Evolutionary conservation across 2,113 vertebrate species (phyloP).

Genomic region (Oophaga pumilio): DNA sequence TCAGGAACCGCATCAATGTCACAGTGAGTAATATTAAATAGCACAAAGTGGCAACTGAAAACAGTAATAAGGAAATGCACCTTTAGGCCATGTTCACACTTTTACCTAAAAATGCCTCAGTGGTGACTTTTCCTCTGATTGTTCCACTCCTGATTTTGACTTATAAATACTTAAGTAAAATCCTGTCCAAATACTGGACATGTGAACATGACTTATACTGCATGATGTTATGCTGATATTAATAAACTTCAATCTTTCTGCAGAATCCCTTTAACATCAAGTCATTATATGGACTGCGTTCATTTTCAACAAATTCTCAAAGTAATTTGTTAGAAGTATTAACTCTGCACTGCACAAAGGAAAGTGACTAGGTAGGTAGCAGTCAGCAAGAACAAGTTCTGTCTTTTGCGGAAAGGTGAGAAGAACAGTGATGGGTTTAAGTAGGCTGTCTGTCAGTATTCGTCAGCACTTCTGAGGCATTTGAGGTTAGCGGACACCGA

Average conservation of each 20-base stretch:
- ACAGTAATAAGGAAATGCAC: too few species aligned
- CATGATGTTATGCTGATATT: neutral
- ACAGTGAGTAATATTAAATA: too few species aligned
- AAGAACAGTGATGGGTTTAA: conserved; percentile 8
- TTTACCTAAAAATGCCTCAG: too few species aligned
- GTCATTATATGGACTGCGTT: neutral
- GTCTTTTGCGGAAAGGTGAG: conserved; percentile 4
- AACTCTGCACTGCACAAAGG: neutral
- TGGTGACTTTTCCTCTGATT: too few species aligned
- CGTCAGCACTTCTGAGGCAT: neutral
- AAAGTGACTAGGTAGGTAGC: neutral
- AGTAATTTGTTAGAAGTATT: conserved; percentile 31
- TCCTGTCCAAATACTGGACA: too few species aligned
- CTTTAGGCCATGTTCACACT: too few species aligned
- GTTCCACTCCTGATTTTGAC: too few species aligned
- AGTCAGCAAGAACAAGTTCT: neutral
- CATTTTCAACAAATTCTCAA: neutral
- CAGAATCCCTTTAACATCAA: conserved; percentile 51
- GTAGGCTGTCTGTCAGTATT: neutral
- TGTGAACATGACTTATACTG: too few species aligned
- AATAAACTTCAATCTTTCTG: neutral
- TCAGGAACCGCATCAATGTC: too few species aligned
- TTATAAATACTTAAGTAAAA: too few species aligned
- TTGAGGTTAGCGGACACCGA: neutral
- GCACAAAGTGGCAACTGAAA: too few species aligned